Base-by-base conservation (phyloP, 1,140 invertebrate genomes). In the Nephotettix cincticeps region DNA sequence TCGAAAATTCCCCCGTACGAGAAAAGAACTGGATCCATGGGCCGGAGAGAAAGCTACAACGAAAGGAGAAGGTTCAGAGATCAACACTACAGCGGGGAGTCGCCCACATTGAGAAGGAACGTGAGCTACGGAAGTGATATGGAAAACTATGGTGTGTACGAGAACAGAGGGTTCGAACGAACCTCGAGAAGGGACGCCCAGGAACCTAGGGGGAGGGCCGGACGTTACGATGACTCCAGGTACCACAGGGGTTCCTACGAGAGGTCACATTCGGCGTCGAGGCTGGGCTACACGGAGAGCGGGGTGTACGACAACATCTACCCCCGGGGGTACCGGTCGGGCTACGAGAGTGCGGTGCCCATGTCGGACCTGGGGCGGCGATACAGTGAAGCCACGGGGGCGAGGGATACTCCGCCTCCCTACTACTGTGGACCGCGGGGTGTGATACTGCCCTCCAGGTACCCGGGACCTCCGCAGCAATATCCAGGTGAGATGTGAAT, bases 121-220 rank as follows among this genome's bases (percentile, higher is more conserved):
- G 56, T 61, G 27, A 61, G 56, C 23, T 61, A 61, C 56, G 56
- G 56, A 61, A 61, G 56, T 23, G 25, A 61, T 28, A 61, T 61
- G 56, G 56, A 61, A 25, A 61, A 61, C 25, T 61, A 61, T 25
- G 56, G 56, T 6, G 28, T 61, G 56, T 61, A 61, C n/a, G 56
- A 61, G 21, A 25, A 25, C 6, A 25, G 56, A 25, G 27, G 56
- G 14, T 61, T 61, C 23, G 56, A 61, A 29, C 13, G 56, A 25
- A 23, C 13, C 23, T 61, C 56, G 1, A 61, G 56, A 27, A 61
- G 56, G 28, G 56, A 61, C 56, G 23, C 28, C 21, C 56, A 61
- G 23, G 56, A 61, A 25, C 13, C 9, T 11, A 61, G 56, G 28
- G 21, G 25, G 14, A 36, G 32, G 32, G 4, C 32, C 4, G n/a